Conservation (phyloP, 2,888 invertebrate genomes). For the Sarcophaga carnaria region DNA sequence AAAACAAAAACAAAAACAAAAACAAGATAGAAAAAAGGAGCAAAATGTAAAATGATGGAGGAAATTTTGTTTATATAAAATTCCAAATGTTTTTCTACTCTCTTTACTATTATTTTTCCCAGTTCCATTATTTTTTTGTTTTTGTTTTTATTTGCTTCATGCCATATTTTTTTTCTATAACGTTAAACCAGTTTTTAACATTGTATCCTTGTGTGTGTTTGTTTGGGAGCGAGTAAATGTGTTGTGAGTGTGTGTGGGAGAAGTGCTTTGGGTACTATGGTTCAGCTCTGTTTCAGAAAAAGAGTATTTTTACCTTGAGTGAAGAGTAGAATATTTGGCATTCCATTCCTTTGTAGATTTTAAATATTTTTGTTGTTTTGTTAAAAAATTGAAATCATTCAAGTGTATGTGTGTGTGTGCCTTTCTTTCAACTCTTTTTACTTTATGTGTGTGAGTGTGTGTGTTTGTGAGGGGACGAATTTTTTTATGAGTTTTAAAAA, state of each 20-base stretch:
- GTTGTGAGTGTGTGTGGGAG: background rate
- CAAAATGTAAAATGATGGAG: background rate
- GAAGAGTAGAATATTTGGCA: conserved; percentile 60
- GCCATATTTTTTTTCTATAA: too few species aligned
- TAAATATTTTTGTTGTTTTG: conserved; percentile 57
- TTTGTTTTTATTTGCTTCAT: conserved; percentile 16
- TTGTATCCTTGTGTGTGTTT: background rate
- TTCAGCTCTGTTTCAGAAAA: conserved; percentile 17
- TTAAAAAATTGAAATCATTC: conserved; percentile 11
- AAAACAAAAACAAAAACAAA: too few species aligned
- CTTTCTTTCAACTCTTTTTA: background rate
- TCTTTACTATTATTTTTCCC: conserved; percentile 34
- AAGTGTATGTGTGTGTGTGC: conserved; percentile 8
- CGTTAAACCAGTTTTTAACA: too few species aligned
- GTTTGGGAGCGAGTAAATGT: background rate
- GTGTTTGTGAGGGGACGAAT: too few species aligned
- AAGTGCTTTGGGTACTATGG: conserved; percentile 2
- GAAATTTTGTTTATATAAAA: conserved; percentile 63
- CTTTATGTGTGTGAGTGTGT: too few species aligned
- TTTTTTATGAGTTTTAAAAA: background rate
- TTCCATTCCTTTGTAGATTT: conserved; percentile 65
- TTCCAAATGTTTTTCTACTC: conserved; percentile 64
- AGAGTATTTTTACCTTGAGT: conserved; percentile 58
- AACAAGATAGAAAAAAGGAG: too few species aligned
- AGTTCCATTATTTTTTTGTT: background rate